Base-by-base conservation (phyloP, 2,113 vertebrate species). In the Coracopsis vasa region DNA sequence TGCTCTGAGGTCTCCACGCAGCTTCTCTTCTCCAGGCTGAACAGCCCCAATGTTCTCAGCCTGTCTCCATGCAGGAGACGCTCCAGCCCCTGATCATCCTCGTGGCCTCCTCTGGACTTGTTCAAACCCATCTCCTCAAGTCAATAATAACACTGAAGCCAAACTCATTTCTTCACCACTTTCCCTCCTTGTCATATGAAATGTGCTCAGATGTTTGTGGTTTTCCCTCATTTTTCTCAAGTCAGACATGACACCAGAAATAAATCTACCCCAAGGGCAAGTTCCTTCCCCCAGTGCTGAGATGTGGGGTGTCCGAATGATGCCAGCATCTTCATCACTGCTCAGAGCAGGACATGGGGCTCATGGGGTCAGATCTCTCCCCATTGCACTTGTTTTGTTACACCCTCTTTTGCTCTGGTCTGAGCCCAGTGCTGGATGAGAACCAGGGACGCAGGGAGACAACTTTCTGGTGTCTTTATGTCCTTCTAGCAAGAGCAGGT, bases 401-500 rank as follows among this genome's bases (percentile, higher is more conserved):
- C 41, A n/a, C 10, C 2, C 10, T 28, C 24, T 44, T 72, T 28
- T 86, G 11, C 51, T 89, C 33, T 42, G 48, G 14, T 31, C 35
- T 62, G 42, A 39, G 7, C 1, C 31, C 29, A 24, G 48, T 42
- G 24, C 56, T 90, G 82, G 61, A 37, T 72, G 65, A 75, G 33
- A 85, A 67, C 27, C 45, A 37, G 19, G 10, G 21, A 94, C 27
- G 16, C 60, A 71, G 78, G 8, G 41, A 60, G 4, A 35, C 17
- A 53, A 79, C 33, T 83, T 80, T 51, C 45, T 29, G 17, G 15
- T 33, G 10, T 37, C 37, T 75, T 71, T n/a, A 47, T 5, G 28
- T 48, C 77, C 80, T 77, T 91, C 56, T 60, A 82, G 39, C 50
- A 92, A 71, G 56, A 95, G 35, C 65, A 89, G 81, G 66, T 92